Base-by-base conservation (phyloP, 2,113 vertebrate genomes). In the Alosa alosa region DNA sequence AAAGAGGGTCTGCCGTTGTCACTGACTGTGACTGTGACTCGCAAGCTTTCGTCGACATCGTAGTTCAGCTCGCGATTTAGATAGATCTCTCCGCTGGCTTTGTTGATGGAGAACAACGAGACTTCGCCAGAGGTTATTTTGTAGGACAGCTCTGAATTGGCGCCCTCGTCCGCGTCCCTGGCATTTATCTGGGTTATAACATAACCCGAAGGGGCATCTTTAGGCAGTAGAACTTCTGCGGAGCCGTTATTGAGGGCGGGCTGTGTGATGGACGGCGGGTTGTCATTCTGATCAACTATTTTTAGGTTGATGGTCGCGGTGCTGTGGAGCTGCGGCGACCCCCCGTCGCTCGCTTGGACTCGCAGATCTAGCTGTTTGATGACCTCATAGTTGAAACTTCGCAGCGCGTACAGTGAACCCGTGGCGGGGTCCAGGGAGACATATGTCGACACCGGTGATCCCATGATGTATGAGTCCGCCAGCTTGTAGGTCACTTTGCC, bases 211-310 rank as follows among this genome's bases (percentile, higher is more conserved):
- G 96, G 93, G 0, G 97, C 93, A 88, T 96, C 95, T 89, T 95
- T 96, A 10, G 97, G 97, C 41, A 99, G 92, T 0, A 93, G 91
- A 0, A 99, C 92, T 88, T 98, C 97, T 0, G 96, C 95, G 0
- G 98, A 96, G 11, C 96, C 95, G 0, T 99, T 99, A 83, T 92
- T 93, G 13, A 97, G 95, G 0, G 90, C 92, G 0, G 98, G 98
- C 78, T 97, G 96, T 1, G 95, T 94, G 86, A 99, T 95, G 46
- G 95, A 72, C 0, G 98, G 98, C 0, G 97, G 92, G 84, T 99
- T 99, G 75, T 99, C 98, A 0, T 99, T 99, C 93, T 98, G 97
- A 92, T 99, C 98, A 84, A 97, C 94, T 41, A 99, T 94, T 75
- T 94, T 93, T 55, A 99, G 95, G 46, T 95, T 95, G 88, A 99